Base-by-base conservation (phyloP, 2,113 vertebrate genomes). In the Hirundichthys speculiger region DNA sequence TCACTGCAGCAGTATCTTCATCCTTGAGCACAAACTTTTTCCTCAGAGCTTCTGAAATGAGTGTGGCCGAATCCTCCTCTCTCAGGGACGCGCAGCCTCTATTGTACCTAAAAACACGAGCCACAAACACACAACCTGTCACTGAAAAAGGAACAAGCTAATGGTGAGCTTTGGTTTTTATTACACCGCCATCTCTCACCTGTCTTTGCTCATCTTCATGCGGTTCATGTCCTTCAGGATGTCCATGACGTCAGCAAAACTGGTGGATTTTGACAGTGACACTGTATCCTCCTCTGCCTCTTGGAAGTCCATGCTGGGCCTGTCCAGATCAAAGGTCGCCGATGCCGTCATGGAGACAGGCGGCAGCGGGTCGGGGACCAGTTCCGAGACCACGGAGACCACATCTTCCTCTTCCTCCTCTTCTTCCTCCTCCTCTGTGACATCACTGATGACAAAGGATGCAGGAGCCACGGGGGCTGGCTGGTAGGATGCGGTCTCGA, bases 211-310 rank as follows among this genome's bases (percentile, higher is more conserved):
- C 92, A 98, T 95, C 87, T 96, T 98, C 93, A 98, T 96, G 80
- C 96, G 94, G 51, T 98, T 98, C 85, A 99, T 98, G 86, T 99
- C 98, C 77, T 96, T 99, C 54, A 99, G 90, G 57, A 99, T 99
- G 62, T 98, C 98, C 96, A 97, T 98, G 87, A 99, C 98, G 61
- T 99, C 98, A 0, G 98, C 98, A 71, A 98, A 99, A 75, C 98
- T 99, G 85, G 96, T 99, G 88, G 98, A 98, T 89, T 99, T 99
- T 16, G 98, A 99, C 0, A 99, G 93, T 0, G 96, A 99, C 54
- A 98, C 82, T 0, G 96, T 95, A 45, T 94, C 93, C 63, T 98
- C 97, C 62, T 99, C 97, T 2, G 95, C 94, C 16, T 98, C 98
- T 0, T 94, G 90, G n/a, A 94, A 95, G 71, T 94, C 94, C 91